Evolutionary conservation across 2,888 invertebrate species (phyloP), one percentile per base, ranked within the genome.

Genomic region (Drymonia ruficornis): DNA sequence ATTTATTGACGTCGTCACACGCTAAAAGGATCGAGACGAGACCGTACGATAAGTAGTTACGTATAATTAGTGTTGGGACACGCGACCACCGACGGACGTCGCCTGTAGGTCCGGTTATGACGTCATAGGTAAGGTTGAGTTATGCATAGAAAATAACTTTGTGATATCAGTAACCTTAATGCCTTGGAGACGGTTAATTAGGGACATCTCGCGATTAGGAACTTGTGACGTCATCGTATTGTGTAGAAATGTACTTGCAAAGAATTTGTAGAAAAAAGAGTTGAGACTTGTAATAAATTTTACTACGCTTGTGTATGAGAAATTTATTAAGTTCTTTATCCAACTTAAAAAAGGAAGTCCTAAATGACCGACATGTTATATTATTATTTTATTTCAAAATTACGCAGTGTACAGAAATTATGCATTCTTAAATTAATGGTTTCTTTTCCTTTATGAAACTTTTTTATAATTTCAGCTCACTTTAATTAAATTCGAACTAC

Each of bases 21-120:
- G 78, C 89, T 91, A 91, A 92, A 89, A 91, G 91, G 86, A 83
- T 86, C 78, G 80, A 79, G 85, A 75, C 79, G 78, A 80, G 74
- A 78, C 71, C 70, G 61, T 60, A 72, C 80, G 89, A 89, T 89
- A 89, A 89, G 86, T 83, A 68, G 67, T 61, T 69, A 77, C 75
- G 76, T 83, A 84, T 89, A 90, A 91, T 91, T 89, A 90, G 89
- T 83, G 78, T 74, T 56, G 76, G 74, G 80, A 86, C 89, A 86
- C 88, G 87, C 86, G 90, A 88, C 90, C 88, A 89, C 89, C 88
- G 81, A 70, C 67, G 73, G 65, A 70, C 69, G 64, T 61, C 63
- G 62, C 49, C 53, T 65, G 65, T 23, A 34, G 34, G 34, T 11
- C 47, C 47, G 29, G 34, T 34, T 47, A 13, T 34, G 47, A 47